phyloP scores from a whole-genome alignment of 1,140 invertebrate species.

The Arctopsyche grandis region DNA sequence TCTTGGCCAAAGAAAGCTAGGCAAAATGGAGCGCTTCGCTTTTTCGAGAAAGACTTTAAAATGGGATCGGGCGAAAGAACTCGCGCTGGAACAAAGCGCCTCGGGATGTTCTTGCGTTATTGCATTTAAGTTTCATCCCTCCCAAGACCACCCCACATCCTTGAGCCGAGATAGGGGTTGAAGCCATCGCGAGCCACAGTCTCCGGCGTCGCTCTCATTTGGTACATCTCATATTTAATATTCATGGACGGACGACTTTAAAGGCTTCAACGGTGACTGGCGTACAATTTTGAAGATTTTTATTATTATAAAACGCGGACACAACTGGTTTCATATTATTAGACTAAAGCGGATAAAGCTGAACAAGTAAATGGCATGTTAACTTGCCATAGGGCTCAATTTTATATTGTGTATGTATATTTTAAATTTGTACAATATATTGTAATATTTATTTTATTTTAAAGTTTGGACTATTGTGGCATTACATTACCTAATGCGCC shows the following conservation, averaged over 20 bases:
- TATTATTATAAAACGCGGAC: too few relatives aligned
- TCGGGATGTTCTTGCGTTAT: slow-evolving; percentile 11
- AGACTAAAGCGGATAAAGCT: too few relatives aligned
- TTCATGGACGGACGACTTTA: not conserved
- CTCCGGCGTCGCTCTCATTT: not conserved
- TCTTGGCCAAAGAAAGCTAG: slow-evolving; percentile 13
- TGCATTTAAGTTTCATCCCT: slow-evolving; percentile 27
- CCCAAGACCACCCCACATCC: not conserved
- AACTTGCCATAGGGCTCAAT: too few relatives aligned
- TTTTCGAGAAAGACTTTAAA: not conserved
- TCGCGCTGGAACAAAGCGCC: not conserved
- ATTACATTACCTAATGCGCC: too few relatives aligned
- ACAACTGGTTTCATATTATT: too few relatives aligned
- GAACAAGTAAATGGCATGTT: too few relatives aligned
- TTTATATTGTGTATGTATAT: too few relatives aligned
- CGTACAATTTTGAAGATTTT: too few relatives aligned
- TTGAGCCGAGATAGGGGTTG: not conserved
- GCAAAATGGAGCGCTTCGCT: not conserved
- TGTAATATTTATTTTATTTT: too few relatives aligned
- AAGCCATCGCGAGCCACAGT: not conserved
- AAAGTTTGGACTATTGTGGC: too few relatives aligned
- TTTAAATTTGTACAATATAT: too few relatives aligned
- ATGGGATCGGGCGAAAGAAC: not conserved
- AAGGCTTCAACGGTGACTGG: not conserved
- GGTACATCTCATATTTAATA: slow-evolving; percentile 15